Percentiles rank a stretch among this genome's conserved stretches.
Conservation (phyloP, 2,113 vertebrate genomes). For the Heloderma charlesbogerti region DNA sequence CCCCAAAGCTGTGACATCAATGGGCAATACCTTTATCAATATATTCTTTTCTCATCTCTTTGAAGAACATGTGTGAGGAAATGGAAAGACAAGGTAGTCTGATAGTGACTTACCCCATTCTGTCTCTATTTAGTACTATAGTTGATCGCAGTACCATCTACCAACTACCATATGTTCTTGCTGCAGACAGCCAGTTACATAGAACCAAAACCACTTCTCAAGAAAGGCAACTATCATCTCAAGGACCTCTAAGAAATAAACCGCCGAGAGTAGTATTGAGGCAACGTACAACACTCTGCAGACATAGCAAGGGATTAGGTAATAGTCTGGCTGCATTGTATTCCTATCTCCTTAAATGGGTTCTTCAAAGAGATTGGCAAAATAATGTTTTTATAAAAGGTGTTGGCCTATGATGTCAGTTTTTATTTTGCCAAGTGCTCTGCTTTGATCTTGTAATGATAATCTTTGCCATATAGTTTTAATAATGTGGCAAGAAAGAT, state of each 20-base stretch:
- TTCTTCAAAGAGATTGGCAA: constrained; percentile 33
- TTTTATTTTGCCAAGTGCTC: constrained; percentile 60
- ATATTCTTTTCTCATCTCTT: neutral
- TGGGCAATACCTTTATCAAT: neutral
- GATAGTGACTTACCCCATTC: neutral
- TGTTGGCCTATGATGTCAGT: constrained; percentile 55
- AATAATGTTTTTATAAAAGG: constrained; percentile 50
- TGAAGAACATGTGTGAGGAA: neutral
- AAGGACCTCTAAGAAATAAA: neutral
- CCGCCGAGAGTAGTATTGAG: neutral
- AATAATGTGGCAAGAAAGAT: constrained; percentile 62
- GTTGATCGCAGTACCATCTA: neutral
- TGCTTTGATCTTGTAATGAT: constrained; percentile 59
- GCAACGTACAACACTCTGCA: neutral
- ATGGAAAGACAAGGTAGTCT: neutral
- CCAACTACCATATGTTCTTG: neutral
- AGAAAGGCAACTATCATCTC: neutral
- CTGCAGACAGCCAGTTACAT: neutral
- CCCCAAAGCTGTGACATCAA: neutral
- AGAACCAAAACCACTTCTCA: neutral
- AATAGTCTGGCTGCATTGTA: constrained; percentile 34
- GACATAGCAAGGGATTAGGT: constrained; percentile 25
- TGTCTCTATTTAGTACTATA: neutral
- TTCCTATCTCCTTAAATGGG: neutral
- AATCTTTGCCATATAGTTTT: constrained; percentile 64